Evolutionary conservation across 2,888 invertebrate species (phyloP).

Genomic region (Anoplius nigerrimus): DNA sequence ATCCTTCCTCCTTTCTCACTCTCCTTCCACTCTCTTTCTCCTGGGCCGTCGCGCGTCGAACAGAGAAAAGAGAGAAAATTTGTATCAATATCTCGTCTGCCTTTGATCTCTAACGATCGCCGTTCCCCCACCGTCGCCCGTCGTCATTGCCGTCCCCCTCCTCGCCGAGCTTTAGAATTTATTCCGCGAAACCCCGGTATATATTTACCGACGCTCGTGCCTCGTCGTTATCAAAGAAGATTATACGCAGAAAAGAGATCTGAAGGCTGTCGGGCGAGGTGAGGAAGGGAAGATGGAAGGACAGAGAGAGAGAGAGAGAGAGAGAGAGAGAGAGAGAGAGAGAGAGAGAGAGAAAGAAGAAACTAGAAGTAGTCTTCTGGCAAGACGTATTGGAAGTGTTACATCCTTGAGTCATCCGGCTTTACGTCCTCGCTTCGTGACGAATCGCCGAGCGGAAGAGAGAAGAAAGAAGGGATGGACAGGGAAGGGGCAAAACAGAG

Average conservation of each 20-base stretch:
- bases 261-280: background rate
- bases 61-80: no score
- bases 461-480: background rate
- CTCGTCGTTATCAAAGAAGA: constrained; percentile 46
- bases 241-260: constrained; percentile 25
- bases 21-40: no score
- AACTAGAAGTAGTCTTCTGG: constrained; percentile 30
- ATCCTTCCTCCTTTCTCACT: no score
- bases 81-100: no score
- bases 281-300: background rate
- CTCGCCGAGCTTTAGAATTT: no score
- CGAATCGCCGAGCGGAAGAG: constrained; percentile 36
- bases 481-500: background rate
- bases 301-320: background rate
- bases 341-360: constrained; percentile 21
- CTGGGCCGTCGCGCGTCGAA: no score
- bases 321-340: background rate
- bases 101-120: no score
- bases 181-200: background rate
- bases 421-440: constrained; percentile 44
- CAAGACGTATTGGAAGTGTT: background rate
- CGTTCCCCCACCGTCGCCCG: no score
- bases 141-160: no score
- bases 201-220: constrained; percentile 34
- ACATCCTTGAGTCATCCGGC: constrained; percentile 48